These are phyloP conservation scores for Chloropsis hardwickii DNA, from an alignment of 2,113 vertebrate species.

Conservation along the genomic window DNA sequence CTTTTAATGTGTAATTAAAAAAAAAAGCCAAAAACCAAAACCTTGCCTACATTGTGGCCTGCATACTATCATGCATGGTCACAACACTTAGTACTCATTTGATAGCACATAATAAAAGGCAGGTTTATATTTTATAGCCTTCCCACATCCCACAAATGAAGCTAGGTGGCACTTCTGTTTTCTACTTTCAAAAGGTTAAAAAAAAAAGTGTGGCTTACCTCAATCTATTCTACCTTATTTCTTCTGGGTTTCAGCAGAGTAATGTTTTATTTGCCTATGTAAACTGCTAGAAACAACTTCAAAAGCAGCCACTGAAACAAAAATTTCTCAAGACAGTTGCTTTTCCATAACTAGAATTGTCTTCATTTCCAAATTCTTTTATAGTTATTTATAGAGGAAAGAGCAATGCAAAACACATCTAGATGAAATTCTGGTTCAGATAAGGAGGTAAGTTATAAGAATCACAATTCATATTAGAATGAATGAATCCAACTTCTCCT, in stretches of 20 bases:
- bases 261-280: neutral
- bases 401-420: constrained; percentile 58
- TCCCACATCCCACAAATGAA: neutral
- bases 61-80: neutral
- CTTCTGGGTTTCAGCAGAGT: neutral
- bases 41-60: neutral
- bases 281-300: neutral
- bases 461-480: neutral
- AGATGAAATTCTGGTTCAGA: neutral
- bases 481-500: neutral
- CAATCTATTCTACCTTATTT: neutral
- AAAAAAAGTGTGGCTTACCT: neutral
- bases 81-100: neutral
- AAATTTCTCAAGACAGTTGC: neutral
- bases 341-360: neutral
- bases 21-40: neutral
- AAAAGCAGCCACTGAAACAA: neutral
- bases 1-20: neutral
- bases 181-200: neutral
- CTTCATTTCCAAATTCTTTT: constrained; percentile 6
- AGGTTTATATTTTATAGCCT: neutral
- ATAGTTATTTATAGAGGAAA: constrained; percentile 85
- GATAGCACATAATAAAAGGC: neutral
- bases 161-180: neutral
- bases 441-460: constrained; percentile 1